A percentile compares a stretch with the other conserved stretches of the same genome.
These are phyloP conservation scores for Salticus scenicus DNA, from an alignment of 2,888 invertebrate species.

Conservation along the genomic window DNA sequence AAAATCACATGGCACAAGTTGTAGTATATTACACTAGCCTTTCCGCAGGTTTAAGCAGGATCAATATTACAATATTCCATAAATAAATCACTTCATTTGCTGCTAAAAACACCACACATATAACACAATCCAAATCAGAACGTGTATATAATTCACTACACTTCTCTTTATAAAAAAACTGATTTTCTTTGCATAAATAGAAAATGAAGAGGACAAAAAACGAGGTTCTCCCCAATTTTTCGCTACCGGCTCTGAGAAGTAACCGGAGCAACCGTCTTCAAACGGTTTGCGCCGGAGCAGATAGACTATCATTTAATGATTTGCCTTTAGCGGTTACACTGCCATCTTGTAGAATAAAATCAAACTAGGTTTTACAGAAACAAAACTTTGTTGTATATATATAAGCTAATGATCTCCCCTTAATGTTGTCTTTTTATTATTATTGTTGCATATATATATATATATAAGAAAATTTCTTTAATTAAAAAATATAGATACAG, in stretches of 20 bases:
- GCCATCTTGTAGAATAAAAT: conserved; percentile 32
- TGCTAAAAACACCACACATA: not conserved
- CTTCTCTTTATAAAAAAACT: no score
- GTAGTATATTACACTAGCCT: not conserved
- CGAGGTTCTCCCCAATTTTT: conserved; percentile 10
- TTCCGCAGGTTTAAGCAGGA: not conserved
- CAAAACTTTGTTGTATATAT: no score
- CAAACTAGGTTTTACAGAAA: not conserved
- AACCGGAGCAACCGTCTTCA: conserved; percentile 31
- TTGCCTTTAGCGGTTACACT: not conserved
- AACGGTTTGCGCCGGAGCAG: conserved; percentile 56
- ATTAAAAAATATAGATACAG: no score
- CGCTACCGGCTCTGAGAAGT: conserved; percentile 21
- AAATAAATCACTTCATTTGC: not conserved
- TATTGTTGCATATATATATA: no score
- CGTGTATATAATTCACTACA: not conserved
- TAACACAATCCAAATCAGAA: not conserved
- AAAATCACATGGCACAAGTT: conserved; percentile 55
- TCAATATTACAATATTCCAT: conserved; percentile 9
- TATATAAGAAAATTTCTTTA: no score
- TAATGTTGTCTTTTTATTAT: no score
- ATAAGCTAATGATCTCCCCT: no score
- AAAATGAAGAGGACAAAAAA: no score
- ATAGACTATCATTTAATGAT: conserved; percentile 2
- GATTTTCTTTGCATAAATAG: no score